Base-by-base conservation (phyloP, 1,140 invertebrate genomes). In the Drosophila athabasca region DNA sequence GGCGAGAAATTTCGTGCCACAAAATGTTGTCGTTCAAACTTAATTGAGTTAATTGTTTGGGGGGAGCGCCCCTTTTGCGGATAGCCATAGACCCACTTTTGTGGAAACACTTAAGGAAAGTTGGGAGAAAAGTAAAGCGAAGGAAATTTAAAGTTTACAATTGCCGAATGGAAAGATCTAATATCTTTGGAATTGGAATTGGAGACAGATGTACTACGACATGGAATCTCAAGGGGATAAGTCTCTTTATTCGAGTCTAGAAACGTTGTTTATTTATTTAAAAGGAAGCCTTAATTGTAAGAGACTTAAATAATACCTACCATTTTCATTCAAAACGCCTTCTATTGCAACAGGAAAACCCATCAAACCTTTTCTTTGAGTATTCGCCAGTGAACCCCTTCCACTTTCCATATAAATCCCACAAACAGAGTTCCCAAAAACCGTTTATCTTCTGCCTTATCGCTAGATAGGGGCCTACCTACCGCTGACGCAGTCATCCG, bases 11-110 rank as follows among this genome's bases (percentile, higher is more conserved):
- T 53, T 43, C 39, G 35, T 2, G 44, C 22, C 70, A 53, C 61
- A 66, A 75, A 65, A 74, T 44, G 53, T 43, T 45, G 8, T 59
- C 49, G 53, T 43, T 65, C n/a, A 39, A 26, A 39, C 11, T 51
- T 59, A 45, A 69, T 69, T 55, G 66, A 68, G 64, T 69, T 69
- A 69, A 69, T 69, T 49, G 53, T 41, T 74, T 43, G 43, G 31
- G 51, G 13, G 26, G 3, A 31, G 29, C 3, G 60, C n/a, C 51
- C 22, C 43, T 24, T 24, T 24, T 24, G 22, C 3, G 22, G 22
- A 24, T 24, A 4, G 24, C 24, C 24, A 26, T 5, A 26, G 24
- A 26, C 24, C 13, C 43, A 51, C 39, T 45, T 44, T 35, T 39
- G 43, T 7, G 0, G 68, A 55, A 57, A 11, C 66, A 69, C 62